phyloP scores from a whole-genome alignment of 2,113 vertebrate genomes.

The Limnothrissa miodon region DNA sequence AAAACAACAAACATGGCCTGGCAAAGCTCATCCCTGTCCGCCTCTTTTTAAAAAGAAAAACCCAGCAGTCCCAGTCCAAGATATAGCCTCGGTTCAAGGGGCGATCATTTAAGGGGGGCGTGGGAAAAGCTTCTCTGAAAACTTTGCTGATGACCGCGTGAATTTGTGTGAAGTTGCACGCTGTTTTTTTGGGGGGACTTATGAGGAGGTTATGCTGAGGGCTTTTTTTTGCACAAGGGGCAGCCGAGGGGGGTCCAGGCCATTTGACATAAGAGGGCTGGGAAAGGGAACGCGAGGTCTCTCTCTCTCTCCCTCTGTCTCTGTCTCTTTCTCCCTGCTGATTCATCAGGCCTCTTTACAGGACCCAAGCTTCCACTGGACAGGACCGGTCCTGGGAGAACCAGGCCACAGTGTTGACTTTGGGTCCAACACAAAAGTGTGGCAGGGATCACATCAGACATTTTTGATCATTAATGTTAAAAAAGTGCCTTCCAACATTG shows the following conservation, averaged over 20 bases:
- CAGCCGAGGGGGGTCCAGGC: background rate
- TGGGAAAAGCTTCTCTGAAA: background rate
- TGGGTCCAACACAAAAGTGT: background rate
- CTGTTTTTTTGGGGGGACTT: background rate
- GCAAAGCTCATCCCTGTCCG: slow-evolving; percentile 1
- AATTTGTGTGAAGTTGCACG: background rate
- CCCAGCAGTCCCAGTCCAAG: background rate
- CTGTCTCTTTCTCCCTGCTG: background rate
- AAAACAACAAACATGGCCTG: slow-evolving; percentile 11
- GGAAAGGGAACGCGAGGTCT: background rate
- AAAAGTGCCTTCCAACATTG: slow-evolving; percentile 8
- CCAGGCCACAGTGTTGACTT: background rate
- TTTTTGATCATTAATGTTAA: background rate
- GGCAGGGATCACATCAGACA: slow-evolving; percentile 7
- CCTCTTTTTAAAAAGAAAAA: background rate
- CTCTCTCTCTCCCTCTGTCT: background rate
- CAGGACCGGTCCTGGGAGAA: background rate
- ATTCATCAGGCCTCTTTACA: background rate
- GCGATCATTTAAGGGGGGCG: background rate
- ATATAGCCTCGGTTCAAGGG: background rate
- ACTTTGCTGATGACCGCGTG: background rate
- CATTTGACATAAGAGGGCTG: slow-evolving; percentile 1
- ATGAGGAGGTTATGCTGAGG: background rate
- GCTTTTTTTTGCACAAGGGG: too few species aligned
- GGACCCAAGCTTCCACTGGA: background rate